These are phyloP conservation scores for Masnerella sp. DNA, from an alignment of 2,888 invertebrate species.

Conservation along the genomic window DNA sequence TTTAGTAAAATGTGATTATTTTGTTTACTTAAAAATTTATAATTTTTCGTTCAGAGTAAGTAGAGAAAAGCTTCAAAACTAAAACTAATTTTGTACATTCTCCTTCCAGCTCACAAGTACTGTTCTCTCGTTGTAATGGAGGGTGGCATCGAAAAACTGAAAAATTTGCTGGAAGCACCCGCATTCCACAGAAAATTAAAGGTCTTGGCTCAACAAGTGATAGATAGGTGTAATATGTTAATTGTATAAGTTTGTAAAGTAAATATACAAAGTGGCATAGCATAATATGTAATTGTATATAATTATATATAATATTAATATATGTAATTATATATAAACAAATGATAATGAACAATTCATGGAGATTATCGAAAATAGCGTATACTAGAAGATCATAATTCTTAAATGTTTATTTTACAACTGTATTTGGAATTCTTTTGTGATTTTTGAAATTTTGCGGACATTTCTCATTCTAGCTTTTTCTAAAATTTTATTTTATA, in stretches of 20 bases:
- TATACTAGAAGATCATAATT: conserved; percentile 25
- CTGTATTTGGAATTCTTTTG: no score
- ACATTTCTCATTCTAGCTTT: no score
- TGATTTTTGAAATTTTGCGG: no score
- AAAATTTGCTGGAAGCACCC: conserved; percentile 82
- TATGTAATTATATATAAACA: conserved; percentile 43
- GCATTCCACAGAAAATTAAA: conserved; percentile 82
- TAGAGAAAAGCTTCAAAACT: no score
- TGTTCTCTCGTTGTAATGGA: conserved; percentile 92
- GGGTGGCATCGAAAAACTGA: conserved; percentile 87
- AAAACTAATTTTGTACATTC: no score
- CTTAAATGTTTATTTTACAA: background rate
- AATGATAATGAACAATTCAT: conserved; percentile 19
- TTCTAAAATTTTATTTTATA: no score
- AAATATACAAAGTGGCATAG: conserved; percentile 1
- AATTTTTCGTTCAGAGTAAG: no score
- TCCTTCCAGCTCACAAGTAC: conserved; percentile 84
- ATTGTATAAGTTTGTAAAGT: conserved; percentile 34
- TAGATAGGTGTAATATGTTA: conserved; percentile 81
- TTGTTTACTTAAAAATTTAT: no score
- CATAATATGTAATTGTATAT: conserved; percentile 11
- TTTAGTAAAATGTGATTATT: no score
- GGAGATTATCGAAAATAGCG: conserved; percentile 31
- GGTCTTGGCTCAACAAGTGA: conserved; percentile 83
- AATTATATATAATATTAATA: conserved; percentile 30